Conservation (phyloP, 1,140 invertebrate species). For the Cataglyphis hispanica region DNA sequence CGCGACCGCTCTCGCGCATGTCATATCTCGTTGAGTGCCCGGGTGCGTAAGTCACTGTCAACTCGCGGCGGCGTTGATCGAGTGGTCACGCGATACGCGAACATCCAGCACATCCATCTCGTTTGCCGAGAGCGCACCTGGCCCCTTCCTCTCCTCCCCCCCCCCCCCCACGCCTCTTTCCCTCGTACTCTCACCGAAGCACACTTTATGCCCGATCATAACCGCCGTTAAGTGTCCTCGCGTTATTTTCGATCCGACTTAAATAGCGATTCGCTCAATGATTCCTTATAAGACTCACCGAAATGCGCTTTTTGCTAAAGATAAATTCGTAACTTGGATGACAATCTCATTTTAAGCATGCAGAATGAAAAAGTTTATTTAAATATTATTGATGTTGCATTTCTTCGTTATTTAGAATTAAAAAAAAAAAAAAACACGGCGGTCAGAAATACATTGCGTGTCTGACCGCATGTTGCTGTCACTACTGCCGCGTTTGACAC, state of each 20-base stretch:
- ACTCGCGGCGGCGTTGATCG: conserved; percentile 83
- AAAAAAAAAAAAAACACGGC: background rate
- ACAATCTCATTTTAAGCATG: background rate
- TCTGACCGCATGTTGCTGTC: background rate
- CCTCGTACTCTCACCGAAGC: conserved; percentile 35
- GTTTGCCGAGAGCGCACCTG: conserved; percentile 73
- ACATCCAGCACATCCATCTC: conserved; percentile 83
- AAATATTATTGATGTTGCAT: conserved; percentile 1
- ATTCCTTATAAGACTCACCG: background rate
- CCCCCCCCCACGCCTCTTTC: too few species aligned
- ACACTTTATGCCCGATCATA: conserved; percentile 43
- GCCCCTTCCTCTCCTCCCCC: background rate
- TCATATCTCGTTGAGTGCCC: conserved; percentile 78
- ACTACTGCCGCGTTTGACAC: conserved; percentile 14
- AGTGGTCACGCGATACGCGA: conserved; percentile 83
- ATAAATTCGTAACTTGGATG: too few species aligned
- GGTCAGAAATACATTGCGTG: conserved; percentile 5
- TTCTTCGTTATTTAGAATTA: conserved; percentile 30
- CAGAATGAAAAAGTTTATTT: background rate
- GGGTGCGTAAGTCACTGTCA: conserved; percentile 83
- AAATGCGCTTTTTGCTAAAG: background rate
- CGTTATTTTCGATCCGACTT: conserved; percentile 3
- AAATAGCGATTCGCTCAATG: background rate
- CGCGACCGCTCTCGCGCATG: conserved; percentile 72
- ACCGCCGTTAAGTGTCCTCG: conserved; percentile 26